These are phyloP conservation scores for Dryococelus australis DNA, from an alignment of 2,888 invertebrate genomes.

Conservation along the genomic window DNA sequence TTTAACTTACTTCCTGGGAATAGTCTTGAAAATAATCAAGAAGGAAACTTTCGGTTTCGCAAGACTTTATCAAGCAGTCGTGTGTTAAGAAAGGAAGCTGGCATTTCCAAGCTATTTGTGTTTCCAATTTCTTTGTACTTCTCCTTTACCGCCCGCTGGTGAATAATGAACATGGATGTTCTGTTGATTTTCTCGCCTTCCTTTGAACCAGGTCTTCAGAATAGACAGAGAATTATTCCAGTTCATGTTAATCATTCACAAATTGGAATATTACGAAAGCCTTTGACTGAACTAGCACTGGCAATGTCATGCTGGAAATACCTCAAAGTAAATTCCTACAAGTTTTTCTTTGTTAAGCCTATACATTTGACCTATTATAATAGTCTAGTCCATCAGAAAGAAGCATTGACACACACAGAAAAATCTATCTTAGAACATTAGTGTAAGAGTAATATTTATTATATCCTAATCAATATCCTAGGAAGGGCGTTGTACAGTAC, in stretches of 20 bases:
- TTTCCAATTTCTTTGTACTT: conserved; percentile 1
- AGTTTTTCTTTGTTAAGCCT: neutral
- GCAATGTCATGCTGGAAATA: neutral
- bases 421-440: no score
- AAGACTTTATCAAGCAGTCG: neutral
- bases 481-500: no score
- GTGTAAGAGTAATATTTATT: no score
- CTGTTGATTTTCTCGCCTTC: conserved; percentile 3
- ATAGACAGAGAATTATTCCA: neutral
- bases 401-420: no score
- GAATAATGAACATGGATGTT: neutral
- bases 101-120: neutral
- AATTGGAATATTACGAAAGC: neutral
- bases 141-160: neutral
- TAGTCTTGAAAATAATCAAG: neutral
- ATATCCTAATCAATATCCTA: no score
- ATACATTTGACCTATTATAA: no score
- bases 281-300: neutral
- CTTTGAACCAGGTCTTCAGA: neutral
- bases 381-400: no score
- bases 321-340: neutral
- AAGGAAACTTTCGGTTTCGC: neutral
- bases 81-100: neutral
- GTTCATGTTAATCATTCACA: neutral
- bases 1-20: neutral